Conservation (phyloP, 1,140 invertebrate genomes). For the Drosophila obscura region DNA sequence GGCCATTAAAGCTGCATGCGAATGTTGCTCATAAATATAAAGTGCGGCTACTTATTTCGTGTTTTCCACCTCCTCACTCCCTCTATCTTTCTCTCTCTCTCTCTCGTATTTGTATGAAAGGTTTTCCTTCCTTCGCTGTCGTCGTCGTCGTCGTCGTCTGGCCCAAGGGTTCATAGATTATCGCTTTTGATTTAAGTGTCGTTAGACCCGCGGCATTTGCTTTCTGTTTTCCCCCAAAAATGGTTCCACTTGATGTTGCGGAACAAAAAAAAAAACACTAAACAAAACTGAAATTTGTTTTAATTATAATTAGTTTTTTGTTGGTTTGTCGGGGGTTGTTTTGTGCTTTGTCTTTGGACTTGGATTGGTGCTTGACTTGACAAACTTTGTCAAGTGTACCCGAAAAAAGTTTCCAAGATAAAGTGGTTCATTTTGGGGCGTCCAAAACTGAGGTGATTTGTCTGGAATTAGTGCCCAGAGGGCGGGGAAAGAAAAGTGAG, state of each 20-base stretch:
- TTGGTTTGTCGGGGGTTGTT: not conserved
- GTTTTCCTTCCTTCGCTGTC: constrained; percentile 30
- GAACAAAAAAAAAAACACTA: not conserved
- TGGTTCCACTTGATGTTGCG: constrained; percentile 36
- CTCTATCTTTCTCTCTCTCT: constrained; percentile 1
- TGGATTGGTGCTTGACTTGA: no score
- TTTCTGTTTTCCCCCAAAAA: constrained; percentile 41
- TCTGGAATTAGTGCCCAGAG: no score
- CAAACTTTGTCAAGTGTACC: no score
- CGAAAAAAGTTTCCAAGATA: no score
- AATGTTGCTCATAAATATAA: constrained; percentile 72
- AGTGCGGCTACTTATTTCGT: constrained; percentile 67
- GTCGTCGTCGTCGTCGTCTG: constrained; percentile 17
- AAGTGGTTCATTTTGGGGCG: no score
- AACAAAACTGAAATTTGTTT: constrained; percentile 56
- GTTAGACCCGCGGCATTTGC: constrained; percentile 38
- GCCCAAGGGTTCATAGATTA: constrained; percentile 63
- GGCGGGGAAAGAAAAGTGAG: no score
- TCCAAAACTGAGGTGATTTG: no score
- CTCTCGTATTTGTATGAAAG: constrained; percentile 54
- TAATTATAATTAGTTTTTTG: constrained; percentile 65
- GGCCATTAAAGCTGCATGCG: constrained; percentile 73
- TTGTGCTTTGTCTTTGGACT: not conserved
- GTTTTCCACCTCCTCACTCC: not conserved
- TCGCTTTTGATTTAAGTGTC: constrained; percentile 71